Base-by-base conservation (phyloP, 1,140 invertebrate genomes). In the Luehdorfia chinensis region DNA sequence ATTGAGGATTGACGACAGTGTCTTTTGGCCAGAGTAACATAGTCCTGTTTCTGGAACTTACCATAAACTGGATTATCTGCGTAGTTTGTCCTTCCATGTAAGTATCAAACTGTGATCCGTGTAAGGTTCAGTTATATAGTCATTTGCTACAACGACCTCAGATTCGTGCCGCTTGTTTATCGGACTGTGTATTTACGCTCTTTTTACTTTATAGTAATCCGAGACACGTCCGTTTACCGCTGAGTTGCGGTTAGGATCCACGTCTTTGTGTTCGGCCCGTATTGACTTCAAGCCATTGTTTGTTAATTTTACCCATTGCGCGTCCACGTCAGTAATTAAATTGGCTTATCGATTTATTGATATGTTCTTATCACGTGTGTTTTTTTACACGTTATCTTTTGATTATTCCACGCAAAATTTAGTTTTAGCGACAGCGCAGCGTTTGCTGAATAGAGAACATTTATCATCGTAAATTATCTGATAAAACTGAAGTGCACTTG, bases 141-240 rank as follows among this genome's bases (percentile, higher is more conserved):
- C 54, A 59, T 66, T 69, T 59, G 60, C 60, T 60, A 64, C 55
- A 34, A 34, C 49, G 53, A 58, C 53, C 61, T 64, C 54, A 51
- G 50, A 55, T 60, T 62, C 57, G 67, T 67, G 66, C 63, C 59
- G 59, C 59, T 64, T 75, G 69, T 66, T 69, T 72, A 75, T 72
- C 69, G 55, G 66, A 66, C 57, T 75, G 66, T 74, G 39, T 53
- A 55, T 69, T 69, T 71, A 71, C 67, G 66, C 61, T 71, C 66
- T 59, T 78, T 75, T 75, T 71, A 69, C 65, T 75, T 62, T 47
- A 64, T 54, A 64, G 68, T 68, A 63, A 72, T 61, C 44, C 41
- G 61, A 73, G 61, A 61, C 64, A 21, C 43, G 50, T 60, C 43
- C 47, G 45, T 59, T 56, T 55, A 46, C 48, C 43, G 47, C 48